Base-by-base conservation (phyloP, 2,797 vertebrate species). In the Tokudaia muenninki region DNA sequence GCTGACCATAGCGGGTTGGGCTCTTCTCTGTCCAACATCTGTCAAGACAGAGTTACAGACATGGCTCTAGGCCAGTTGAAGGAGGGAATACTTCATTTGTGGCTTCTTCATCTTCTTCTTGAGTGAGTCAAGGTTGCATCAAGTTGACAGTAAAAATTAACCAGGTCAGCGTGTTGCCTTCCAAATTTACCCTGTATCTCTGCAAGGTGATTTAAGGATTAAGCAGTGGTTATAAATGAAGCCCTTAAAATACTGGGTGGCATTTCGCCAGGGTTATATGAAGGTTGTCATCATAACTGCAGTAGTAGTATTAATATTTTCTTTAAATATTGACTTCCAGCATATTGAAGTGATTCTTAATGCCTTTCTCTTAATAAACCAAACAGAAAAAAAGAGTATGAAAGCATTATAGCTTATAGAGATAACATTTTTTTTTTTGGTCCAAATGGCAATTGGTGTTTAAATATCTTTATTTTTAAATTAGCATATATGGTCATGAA, bases 401-500 rank as follows among this genome's bases (percentile, higher is more conserved):
- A 47, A 95, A 50, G 41, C 74, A 57, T 91, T 95, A 91, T 7
- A 83, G 29, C 34, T 79, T 96, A 96, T 52, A 41, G 55, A 95
- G 84, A 93, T 77, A 78, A 81, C n/a, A 41, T 13, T 37, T 74
- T 57, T 81, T 94, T 92, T 74, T 92, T 67, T 63, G 44, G 75
- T 75, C 50, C 87, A 96, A 93, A 86, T 63, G 91, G 59, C 93
- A 93, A 88, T 96, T 96, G 61, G 7, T 86, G 61, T 94, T 94
- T 93, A 86, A 96, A 92, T 92, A 83, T 74, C 52, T 92, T 89
- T 55, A 47, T 90, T 78, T 90, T 24, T 74, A 96, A 94, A 95
- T 94, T 96, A 93, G 50, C 82, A 78, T 90, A 87, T 41, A 26
- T 65, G 61, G n/a, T 80, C 34, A 57, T 59, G 34, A 81, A 91